A percentile compares a stretch with the other conserved stretches of the same genome.
Conservation (phyloP, 2,797 vertebrate species). For the Mionectes olivaceus region DNA sequence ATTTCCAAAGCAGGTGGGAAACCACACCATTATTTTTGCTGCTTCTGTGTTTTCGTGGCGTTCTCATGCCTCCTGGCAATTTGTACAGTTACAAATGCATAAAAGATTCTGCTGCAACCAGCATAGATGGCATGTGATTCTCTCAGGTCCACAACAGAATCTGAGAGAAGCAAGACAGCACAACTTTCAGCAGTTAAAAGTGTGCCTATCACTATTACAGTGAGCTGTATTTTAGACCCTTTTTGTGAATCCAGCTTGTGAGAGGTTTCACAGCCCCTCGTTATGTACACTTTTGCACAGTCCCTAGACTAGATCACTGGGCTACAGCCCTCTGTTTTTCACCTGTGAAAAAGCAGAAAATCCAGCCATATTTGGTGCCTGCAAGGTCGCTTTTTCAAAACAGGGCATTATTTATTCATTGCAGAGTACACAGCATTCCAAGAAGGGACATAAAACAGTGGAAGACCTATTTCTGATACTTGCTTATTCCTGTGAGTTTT, state of each 20-base stretch:
- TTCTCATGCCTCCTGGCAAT: not conserved
- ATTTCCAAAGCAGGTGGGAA: not conserved
- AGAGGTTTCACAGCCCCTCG: not conserved
- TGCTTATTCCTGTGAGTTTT: constrained; percentile 20
- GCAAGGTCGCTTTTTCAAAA: constrained; percentile 31
- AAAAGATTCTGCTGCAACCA: not conserved
- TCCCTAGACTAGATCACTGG: not conserved
- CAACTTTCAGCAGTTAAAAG: not conserved
- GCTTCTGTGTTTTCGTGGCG: not conserved
- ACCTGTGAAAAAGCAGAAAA: constrained; percentile 22
- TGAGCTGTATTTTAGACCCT: not conserved
- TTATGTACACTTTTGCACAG: not conserved
- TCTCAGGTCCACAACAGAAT: not conserved
- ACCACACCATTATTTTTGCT: not conserved
- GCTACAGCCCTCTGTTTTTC: not conserved
- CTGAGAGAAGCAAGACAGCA: not conserved
- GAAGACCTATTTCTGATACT: constrained; percentile 7
- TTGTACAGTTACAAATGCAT: not conserved
- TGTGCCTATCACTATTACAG: not conserved
- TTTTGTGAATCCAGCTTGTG: not conserved
- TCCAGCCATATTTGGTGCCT: not conserved
- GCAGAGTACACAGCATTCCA: not conserved
- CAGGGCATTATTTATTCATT: constrained; percentile 49
- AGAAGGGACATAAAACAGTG: not conserved
- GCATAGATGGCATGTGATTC: not conserved